Percentiles rank a stretch among this genome's conserved stretches.
Conservation (phyloP, 64 coral and sea anemone genomes). For the Montipora capricornis region DNA sequence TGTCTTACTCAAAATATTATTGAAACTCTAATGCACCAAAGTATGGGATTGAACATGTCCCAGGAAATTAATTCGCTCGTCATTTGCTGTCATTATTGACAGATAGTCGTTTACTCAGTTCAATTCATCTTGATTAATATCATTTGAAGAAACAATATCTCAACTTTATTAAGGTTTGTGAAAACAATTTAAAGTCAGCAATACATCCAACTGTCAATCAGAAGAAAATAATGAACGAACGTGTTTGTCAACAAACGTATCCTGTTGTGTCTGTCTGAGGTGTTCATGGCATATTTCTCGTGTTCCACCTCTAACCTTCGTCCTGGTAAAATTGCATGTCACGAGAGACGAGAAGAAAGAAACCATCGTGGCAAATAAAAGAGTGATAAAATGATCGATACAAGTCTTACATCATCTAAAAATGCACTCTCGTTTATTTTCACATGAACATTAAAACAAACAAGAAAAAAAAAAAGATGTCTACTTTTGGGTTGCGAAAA, state of each 20-base stretch:
- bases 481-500: too few species aligned
- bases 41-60: not conserved
- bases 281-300: not conserved
- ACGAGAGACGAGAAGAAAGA: too few species aligned
- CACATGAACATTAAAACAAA: too few species aligned
- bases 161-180: not conserved
- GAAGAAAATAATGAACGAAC: not conserved
- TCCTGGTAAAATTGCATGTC: too few species aligned
- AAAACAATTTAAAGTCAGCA: not conserved
- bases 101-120: not conserved
- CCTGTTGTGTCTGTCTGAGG: not conserved
- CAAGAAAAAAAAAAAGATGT: too few species aligned
- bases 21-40: not conserved
- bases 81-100: not conserved
- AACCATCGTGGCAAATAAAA: too few species aligned
- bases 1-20: too few species aligned
- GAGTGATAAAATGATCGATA: too few species aligned
- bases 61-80: not conserved
- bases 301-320: not conserved
- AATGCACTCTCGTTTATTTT: too few species aligned
- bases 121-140: not conserved
- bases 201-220: not conserved
- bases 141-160: not conserved
- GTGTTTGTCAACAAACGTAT: not conserved
- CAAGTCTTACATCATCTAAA: too few species aligned